Conservation (phyloP, 2,113 vertebrate species). For the Bos javanicus region DNA sequence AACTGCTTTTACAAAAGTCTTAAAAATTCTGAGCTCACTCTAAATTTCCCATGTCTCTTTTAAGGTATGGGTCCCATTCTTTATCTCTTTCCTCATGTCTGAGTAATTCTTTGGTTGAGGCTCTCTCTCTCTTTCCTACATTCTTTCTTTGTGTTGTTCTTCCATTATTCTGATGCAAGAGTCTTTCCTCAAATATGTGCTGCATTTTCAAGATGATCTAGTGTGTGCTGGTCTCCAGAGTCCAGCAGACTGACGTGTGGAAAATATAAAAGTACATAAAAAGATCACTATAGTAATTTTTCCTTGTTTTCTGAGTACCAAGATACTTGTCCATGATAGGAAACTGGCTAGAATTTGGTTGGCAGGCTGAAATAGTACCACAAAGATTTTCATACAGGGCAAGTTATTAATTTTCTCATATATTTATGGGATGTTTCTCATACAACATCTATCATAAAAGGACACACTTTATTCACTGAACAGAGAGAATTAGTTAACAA, state of each 20-base stretch:
- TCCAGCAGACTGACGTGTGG: not conserved
- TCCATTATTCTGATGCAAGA: not conserved
- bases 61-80: not conserved
- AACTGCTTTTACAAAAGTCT: not conserved
- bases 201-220: not conserved
- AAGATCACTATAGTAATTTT: not conserved
- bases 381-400: not conserved
- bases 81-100: not conserved
- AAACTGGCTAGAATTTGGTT: not conserved
- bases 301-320: not conserved
- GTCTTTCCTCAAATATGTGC: not conserved
- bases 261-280: not conserved
- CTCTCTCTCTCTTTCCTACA: fast-evolving
- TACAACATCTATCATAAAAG: not conserved
- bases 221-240: not conserved
- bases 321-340: not conserved
- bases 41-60: not conserved
- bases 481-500: not conserved
- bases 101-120: not conserved
- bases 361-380: not conserved
- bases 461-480: not conserved
- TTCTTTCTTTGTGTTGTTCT: not conserved
- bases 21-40: not conserved
- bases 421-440: not conserved
- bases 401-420: not conserved